phyloP scores from a whole-genome alignment of 1,140 invertebrate species.

The Galleria mellonella region DNA sequence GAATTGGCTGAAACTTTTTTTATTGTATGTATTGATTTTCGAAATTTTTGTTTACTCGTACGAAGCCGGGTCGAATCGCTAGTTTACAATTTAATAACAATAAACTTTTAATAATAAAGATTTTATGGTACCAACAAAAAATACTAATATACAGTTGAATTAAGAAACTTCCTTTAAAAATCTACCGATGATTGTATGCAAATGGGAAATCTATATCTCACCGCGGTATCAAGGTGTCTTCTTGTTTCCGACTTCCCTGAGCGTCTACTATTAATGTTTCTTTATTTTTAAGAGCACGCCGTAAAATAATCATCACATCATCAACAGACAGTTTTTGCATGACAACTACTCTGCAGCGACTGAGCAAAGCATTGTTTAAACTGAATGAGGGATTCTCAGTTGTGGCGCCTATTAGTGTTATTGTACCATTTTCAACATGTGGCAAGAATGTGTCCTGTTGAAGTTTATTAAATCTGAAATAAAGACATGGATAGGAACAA shows the following conservation, averaged over 20 bases:
- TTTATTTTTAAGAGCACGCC: conserved; percentile 72
- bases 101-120: too few relatives aligned
- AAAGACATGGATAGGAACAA: conserved; percentile 6
- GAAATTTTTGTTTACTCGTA: too few relatives aligned
- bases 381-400: conserved; percentile 93
- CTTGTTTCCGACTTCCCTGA: conserved; percentile 12
- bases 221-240: conserved; percentile 2
- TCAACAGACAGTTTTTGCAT: conserved; percentile 81
- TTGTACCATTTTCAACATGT: conserved; percentile 86
- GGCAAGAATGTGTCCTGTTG: conserved; percentile 88
- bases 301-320: conserved; percentile 79
- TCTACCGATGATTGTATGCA: too few relatives aligned
- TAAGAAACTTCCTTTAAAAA: too few relatives aligned
- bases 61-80: too few relatives aligned
- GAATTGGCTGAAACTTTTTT: too few relatives aligned
- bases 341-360: conserved; percentile 84
- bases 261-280: conserved; percentile 29
- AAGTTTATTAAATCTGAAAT: conserved; percentile 84
- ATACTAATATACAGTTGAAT: too few relatives aligned
- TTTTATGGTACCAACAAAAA: too few relatives aligned
- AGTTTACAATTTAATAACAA: too few relatives aligned
- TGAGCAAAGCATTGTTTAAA: conserved; percentile 86
- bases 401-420: conserved; percentile 89
- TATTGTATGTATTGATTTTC: too few relatives aligned
- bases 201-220: background rate